Conservation (phyloP, 2,113 vertebrate species). For the Rostratula benghalensis region DNA sequence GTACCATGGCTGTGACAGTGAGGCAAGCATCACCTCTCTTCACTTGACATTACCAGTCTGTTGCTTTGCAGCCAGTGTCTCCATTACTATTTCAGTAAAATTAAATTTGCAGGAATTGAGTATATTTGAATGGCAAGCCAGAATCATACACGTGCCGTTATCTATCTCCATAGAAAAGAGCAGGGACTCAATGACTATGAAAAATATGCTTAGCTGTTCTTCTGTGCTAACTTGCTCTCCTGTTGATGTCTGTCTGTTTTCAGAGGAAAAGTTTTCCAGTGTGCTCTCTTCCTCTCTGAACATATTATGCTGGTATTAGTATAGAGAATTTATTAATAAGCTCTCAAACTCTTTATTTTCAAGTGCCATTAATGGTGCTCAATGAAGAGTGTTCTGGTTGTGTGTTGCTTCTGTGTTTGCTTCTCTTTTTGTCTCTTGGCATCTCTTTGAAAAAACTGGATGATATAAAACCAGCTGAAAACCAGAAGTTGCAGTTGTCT, state of each 20-base stretch:
- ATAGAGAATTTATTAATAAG: neutral
- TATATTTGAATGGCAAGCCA: neutral
- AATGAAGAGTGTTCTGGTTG: neutral
- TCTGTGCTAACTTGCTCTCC: neutral
- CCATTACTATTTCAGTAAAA: neutral
- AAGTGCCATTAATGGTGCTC: neutral
- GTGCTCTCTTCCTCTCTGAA: neutral
- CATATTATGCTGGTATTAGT: neutral
- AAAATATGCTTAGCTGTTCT: neutral
- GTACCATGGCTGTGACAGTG: accelerated
- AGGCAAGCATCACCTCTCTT: neutral
- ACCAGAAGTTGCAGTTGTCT: neutral
- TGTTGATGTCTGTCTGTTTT: neutral
- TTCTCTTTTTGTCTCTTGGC: neutral
- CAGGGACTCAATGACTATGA: neutral
- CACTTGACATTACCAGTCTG: no score
- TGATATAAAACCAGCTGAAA: neutral
- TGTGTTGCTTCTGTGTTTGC: no score
- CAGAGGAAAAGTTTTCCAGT: neutral
- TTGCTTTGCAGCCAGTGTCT: neutral
- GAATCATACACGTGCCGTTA: neutral
- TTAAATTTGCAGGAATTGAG: neutral
- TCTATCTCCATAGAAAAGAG: neutral
- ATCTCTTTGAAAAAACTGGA: neutral
- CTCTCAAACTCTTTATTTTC: neutral